Percentiles rank a stretch among this genome's conserved stretches.
These are phyloP conservation scores for Tholera decimalis DNA, from an alignment of 2,888 invertebrate genomes.

Conservation along the genomic window DNA sequence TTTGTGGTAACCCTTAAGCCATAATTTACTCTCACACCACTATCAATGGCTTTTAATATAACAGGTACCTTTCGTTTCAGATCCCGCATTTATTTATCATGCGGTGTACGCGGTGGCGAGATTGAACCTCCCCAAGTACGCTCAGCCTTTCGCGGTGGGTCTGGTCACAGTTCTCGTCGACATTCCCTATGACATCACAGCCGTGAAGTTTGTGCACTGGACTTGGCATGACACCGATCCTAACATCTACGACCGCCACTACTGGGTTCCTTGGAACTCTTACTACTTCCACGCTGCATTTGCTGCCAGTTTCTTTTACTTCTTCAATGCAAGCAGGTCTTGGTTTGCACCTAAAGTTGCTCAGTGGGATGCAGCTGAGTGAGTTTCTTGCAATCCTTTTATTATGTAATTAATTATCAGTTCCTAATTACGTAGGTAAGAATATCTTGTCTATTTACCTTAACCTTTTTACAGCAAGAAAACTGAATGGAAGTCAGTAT, in stretches of 20 bases:
- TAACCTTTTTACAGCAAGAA: slow-evolving; percentile 67
- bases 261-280: slow-evolving; percentile 96
- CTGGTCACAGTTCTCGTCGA: slow-evolving; percentile 94
- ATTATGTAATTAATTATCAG: not conserved
- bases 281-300: slow-evolving; percentile 96
- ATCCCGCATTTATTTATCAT: slow-evolving; percentile 92
- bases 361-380: slow-evolving; percentile 92
- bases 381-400: slow-evolving; percentile 57
- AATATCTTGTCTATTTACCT: not conserved
- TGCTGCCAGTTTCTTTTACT: slow-evolving; percentile 93
- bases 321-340: slow-evolving; percentile 92
- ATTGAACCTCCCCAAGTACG: slow-evolving; percentile 90
- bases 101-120: slow-evolving; percentile 91
- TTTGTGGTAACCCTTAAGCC: too few species aligned
- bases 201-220: slow-evolving; percentile 95
- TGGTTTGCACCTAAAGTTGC: slow-evolving; percentile 89
- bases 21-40: too few species aligned
- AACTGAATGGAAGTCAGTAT: slow-evolving; percentile 80
- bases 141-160: slow-evolving; percentile 93
- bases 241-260: slow-evolving; percentile 94
- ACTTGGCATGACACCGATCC: slow-evolving; percentile 96
- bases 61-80: slow-evolving; percentile 74
- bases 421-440: not conserved
- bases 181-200: slow-evolving; percentile 95
- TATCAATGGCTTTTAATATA: not conserved